Conservation (phyloP, 1,140 invertebrate species). For the Whitmania pigra region DNA sequence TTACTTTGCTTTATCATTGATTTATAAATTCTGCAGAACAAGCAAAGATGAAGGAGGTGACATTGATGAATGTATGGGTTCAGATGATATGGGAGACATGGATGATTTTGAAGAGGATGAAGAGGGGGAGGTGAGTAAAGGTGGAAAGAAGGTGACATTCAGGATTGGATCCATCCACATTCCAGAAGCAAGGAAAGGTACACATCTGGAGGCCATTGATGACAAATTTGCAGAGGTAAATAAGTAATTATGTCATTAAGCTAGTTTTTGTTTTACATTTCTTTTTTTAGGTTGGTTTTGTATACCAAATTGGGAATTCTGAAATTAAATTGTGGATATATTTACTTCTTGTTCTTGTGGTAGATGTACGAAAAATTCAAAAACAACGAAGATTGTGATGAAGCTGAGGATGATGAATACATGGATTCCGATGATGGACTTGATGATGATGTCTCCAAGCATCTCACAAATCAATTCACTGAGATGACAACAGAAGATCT, state of each 20-base stretch:
- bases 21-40: neutral
- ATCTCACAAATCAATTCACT: neutral
- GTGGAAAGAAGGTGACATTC: no score
- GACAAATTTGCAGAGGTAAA: no score
- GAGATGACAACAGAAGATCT: neutral
- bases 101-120: constrained; percentile 10
- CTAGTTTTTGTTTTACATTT: no score
- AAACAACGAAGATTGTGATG: neutral
- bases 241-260: no score
- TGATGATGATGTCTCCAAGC: neutral
- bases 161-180: no score
- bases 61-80: no score
- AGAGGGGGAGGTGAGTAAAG: neutral
- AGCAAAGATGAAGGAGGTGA: neutral
- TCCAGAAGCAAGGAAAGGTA: no score
- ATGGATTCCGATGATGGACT: neutral
- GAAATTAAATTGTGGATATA: no score
- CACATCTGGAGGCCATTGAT: no score
- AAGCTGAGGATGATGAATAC: neutral
- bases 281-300: no score
- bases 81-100: neutral
- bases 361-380: neutral
- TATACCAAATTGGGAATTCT: no score
- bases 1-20: neutral
- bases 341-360: no score